Base-by-base conservation (phyloP, 2,113 vertebrate genomes). In the Lepisosteus osseus region DNA sequence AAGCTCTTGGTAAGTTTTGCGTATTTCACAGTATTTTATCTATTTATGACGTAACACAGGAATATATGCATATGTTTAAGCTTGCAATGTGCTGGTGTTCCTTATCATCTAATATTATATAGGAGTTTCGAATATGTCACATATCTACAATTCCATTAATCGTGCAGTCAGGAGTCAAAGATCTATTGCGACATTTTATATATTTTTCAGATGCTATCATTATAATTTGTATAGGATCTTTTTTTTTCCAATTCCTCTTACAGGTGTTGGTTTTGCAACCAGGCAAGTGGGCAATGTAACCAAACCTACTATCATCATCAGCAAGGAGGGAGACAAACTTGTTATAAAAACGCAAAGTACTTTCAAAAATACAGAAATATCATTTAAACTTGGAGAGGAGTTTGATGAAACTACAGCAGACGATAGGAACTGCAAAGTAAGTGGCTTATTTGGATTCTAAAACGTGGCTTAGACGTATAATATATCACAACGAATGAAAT, bases 311-410 rank as follows among this genome's bases (percentile, higher is more conserved):
- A 87, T 97, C 13, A 88, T 95, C 79, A 95, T 99, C 92, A 92
- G 92, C 83, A 88, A 93, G 79, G 95, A 98, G 59, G 95, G 91
- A 0, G 95, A 93, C 78, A 94, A 93, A 85, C 89, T 97, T 76
- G 80, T 89, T 64, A 81, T 98, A 71, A 94, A 84, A 80, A 95
- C 93, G 61, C 93, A 94, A 73, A 95, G 94, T 84, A 95, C 95
- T 70, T 96, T 97, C 87, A 97, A 95, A 78, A 95, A 96, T 82
- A 95, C 93, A 29, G 95, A 97, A 86, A 94, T 96, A 82, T 88
- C 86, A 75, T 99, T 97, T 88, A 95, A 87, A 43, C 88, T 98
- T 69, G 96, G 95, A 61, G 94, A 97, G 75, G 96, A 98, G 85
- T 99, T 99, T 54, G 95, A 97, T 6, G 95, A 98, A 80, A 87